Percentiles rank a stretch among this genome's conserved stretches.
Evolutionary conservation across 2,888 invertebrate species (phyloP).

Genomic region (Acanthosepion lycidas): DNA sequence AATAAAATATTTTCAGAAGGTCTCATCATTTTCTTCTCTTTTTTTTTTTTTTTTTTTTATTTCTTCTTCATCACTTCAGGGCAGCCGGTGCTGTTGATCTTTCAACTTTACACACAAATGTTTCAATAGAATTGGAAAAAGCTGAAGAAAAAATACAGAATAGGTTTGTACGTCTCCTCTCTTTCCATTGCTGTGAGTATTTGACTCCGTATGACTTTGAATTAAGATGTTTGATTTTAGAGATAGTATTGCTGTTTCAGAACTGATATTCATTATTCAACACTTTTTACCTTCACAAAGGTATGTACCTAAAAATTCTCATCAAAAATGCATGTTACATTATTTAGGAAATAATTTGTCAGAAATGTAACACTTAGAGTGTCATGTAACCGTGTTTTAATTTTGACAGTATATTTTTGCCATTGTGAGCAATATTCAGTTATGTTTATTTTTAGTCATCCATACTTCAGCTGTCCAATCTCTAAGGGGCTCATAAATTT

Average conservation of each 20-base stretch:
- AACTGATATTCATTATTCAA: not conserved
- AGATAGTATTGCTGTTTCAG: not conserved
- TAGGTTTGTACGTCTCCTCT: constrained; percentile 56
- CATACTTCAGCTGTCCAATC: no score
- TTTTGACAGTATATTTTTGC: no score
- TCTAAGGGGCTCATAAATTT: no score
- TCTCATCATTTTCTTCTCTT: not conserved
- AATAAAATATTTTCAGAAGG: not conserved
- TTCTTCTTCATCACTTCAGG: constrained; percentile 55
- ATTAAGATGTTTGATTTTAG: not conserved
- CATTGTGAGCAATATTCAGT: no score
- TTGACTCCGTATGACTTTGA: not conserved
- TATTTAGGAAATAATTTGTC: no score
- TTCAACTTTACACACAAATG: constrained; percentile 72
- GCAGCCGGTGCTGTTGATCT: constrained; percentile 73
- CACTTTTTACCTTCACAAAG: no score
- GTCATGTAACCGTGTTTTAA: no score
- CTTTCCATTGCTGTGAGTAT: not conserved
- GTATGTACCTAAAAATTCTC: no score
- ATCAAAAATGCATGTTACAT: no score
- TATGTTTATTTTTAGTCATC: no score
- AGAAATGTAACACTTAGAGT: no score
- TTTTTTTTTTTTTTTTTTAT: not conserved
- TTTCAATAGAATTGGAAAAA: constrained; percentile 73
- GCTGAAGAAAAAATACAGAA: constrained; percentile 73